A percentile compares a stretch with the other conserved stretches of the same genome.
Conservation (phyloP, 2,888 invertebrate species). For the Diplolepis rosae region DNA sequence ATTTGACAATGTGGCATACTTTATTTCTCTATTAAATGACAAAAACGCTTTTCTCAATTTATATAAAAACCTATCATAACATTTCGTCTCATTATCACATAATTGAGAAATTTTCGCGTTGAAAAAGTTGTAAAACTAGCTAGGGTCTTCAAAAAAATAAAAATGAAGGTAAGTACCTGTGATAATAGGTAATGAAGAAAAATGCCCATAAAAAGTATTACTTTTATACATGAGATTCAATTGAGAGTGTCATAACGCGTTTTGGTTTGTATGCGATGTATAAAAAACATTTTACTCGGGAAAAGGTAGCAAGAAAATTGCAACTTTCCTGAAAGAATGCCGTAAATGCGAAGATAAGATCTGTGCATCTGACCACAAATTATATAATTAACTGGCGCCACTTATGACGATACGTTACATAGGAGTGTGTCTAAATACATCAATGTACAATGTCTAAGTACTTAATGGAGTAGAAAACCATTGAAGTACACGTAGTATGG, state of each 20-base stretch:
- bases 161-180: neutral
- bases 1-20: too few species aligned
- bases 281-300: neutral
- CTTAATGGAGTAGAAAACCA: slow-evolving; percentile 23
- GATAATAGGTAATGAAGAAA: slow-evolving; percentile 1
- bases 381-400: slow-evolving; percentile 26
- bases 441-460: slow-evolving; percentile 21
- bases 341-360: slow-evolving; percentile 16
- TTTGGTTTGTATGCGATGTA: neutral
- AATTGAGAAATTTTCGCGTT: slow-evolving; percentile 18
- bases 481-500: slow-evolving; percentile 18
- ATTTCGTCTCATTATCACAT: neutral
- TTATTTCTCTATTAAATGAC: too few species aligned
- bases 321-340: neutral
- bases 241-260: neutral
- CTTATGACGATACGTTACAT: slow-evolving; percentile 17
- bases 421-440: slow-evolving; percentile 16
- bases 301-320: neutral
- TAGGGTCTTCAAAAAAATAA: neutral
- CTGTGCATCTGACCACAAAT: slow-evolving; percentile 18
- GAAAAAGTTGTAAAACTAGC: slow-evolving; percentile 7
- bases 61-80: neutral
- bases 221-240: neutral
- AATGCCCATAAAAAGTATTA: slow-evolving; percentile 20
- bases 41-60: too few species aligned